Percentiles rank a stretch among this genome's conserved stretches.
Evolutionary conservation across 2,888 invertebrate species (phyloP).

Genomic region (Chironomus tentans): DNA sequence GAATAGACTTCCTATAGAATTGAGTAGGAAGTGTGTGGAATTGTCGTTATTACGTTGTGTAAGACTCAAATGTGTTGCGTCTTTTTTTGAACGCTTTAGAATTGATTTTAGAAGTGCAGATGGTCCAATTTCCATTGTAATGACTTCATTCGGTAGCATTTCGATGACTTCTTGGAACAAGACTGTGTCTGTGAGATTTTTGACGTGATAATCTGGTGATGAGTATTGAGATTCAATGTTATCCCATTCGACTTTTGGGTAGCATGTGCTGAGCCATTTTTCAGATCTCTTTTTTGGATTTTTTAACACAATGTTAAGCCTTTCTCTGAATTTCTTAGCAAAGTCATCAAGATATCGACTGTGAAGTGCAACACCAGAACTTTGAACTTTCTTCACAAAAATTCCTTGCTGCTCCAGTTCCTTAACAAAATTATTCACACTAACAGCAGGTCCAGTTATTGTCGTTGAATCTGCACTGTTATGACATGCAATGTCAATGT

Average conservation of each 20-base stretch:
- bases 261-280: conserved; percentile 72
- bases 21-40: conserved; percentile 37
- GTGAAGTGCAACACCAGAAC: conserved; percentile 84
- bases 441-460: conserved; percentile 74
- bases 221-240: conserved; percentile 48
- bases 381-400: conserved; percentile 74
- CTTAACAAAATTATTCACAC: conserved; percentile 56
- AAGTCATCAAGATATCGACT: conserved; percentile 67
- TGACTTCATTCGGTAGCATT: conserved; percentile 52
- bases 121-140: conserved; percentile 61
- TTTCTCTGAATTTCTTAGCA: conserved; percentile 51
- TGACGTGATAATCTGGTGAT: conserved; percentile 83
- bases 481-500: conserved; percentile 45
- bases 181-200: conserved; percentile 59
- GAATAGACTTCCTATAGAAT: conserved; percentile 59
- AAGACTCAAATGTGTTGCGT: conserved; percentile 49
- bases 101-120: conserved; percentile 60
- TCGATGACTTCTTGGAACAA: conserved; percentile 54
- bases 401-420: conserved; percentile 59
- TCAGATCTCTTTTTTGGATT: conserved; percentile 53
- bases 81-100: conserved; percentile 49
- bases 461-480: conserved; percentile 48
- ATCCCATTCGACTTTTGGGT: conserved; percentile 57
- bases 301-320: conserved; percentile 61
- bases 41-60: conserved; percentile 49